Evolutionary conservation across 2,113 vertebrate species (phyloP).

Genomic region (Rhegmatorhina hoffmannsi): DNA sequence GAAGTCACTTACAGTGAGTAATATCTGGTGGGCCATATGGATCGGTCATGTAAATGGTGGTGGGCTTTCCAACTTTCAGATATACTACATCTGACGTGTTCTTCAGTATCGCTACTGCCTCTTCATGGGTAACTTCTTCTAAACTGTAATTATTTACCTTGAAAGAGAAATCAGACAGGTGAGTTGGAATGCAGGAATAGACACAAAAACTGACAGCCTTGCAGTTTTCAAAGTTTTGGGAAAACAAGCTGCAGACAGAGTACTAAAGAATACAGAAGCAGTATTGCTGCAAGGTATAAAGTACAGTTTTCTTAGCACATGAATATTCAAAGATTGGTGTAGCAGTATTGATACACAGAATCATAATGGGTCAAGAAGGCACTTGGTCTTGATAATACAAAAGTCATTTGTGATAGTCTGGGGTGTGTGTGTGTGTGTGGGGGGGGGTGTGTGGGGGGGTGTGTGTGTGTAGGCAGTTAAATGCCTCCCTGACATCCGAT

Average conservation of each 20-base stretch:
- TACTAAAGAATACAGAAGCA: background rate
- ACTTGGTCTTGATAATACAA: background rate
- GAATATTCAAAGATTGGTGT: background rate
- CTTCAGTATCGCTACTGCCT: slow-evolving; percentile 96
- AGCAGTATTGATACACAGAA: background rate
- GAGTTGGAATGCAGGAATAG: background rate
- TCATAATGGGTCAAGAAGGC: background rate
- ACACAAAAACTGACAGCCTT: background rate
- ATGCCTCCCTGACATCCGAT: no score
- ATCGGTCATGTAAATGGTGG: slow-evolving; percentile 94
- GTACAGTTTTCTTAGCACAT: background rate
- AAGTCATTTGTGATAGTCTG: background rate
- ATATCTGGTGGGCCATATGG: slow-evolving; percentile 96
- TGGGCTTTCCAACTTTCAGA: slow-evolving; percentile 95
- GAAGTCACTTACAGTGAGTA: slow-evolving; percentile 90
- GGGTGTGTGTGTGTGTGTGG: no score
- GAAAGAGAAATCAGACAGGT: slow-evolving; percentile 3
- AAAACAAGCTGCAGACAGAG: background rate
- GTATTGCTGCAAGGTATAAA: background rate
- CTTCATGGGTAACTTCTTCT: slow-evolving; percentile 97
- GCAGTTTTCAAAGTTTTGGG: background rate
- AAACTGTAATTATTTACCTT: slow-evolving; percentile 97
- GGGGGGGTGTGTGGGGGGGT: no score
- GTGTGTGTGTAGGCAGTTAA: no score
- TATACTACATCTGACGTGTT: slow-evolving; percentile 96